Base-by-base conservation (phyloP, 2,113 vertebrate species). In the Nannospalax galili region DNA sequence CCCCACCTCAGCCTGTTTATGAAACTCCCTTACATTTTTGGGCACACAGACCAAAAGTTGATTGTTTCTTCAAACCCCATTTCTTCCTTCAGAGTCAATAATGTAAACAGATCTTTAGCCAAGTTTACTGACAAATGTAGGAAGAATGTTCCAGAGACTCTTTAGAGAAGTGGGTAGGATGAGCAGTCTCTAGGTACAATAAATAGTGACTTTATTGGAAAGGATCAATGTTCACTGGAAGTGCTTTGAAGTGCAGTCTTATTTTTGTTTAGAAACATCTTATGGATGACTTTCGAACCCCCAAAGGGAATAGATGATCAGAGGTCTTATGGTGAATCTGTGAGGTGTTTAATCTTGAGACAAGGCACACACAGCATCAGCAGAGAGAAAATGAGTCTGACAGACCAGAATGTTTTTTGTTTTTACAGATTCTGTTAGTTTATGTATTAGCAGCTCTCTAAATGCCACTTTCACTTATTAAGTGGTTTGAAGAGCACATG, bases 381-480 rank as follows among this genome's bases (percentile, higher is more conserved):
- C 89, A 97, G 93, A 96, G 97, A 98, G 98, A 98, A 98, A 98
- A 98, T 97, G 96, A 98, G 96, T 65, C 93, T 97, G 96, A 97
- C 96, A 95, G 80, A 97, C 98, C 97, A 98, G 96, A 97, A 96
- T 97, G 97, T 97, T 97, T 98, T 98, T 98, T 98, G 97, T 98
- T 98, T 98, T 98, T 97, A 96, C 96, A 98, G 97, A 97, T 98
- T 98, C 97, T 98, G 84, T 95, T 97, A 97, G 97, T 96, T 98
- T 95, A 98, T 97, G 86, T 98, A 98, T 98, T 98, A 98, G 95
- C 96, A 98, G 97, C 97, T 98, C 98, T 98, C 97, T 98, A 96
- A 97, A 98, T 98, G 96, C 97, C 95, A 93, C 93, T 98, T 98
- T 97, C 97, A 96, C 98, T 98, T 98, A 98, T 98, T 97, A 98